Base-by-base conservation (phyloP, 2,113 vertebrate genomes). In the Butorides virescens region DNA sequence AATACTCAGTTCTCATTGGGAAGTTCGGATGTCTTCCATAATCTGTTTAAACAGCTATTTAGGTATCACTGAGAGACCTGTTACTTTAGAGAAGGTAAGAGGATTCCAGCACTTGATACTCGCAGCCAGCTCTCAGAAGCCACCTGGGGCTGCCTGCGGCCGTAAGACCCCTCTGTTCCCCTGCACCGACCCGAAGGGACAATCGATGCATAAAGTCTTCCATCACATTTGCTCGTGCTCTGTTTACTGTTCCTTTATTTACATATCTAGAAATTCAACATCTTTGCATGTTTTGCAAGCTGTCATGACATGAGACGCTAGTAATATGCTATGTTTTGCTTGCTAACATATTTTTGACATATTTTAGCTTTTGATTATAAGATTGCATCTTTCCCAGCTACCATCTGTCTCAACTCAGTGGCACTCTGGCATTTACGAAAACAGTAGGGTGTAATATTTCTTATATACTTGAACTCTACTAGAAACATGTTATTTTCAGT, bases 271-370 rank as follows among this genome's bases (percentile, higher is more conserved):
- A 97, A 94, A 97, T 80, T 92, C 97, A 96, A 93, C 96, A 97
- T 96, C 94, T 94, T 95, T 96, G 95, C 95, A 76, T 98, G 98
- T 98, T 98, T 98, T 98, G 98, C 98, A 98, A 98, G 97, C 98
- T 98, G 98, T 98, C 98, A 97, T 96, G 98, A 98, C 98, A 98
- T 93, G 93, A 96, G 96, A 98, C 52, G 56, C 97, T 96, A 91
- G 96, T 97, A 98, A 98, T 97, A 96, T 89, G 98, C 96, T 97
- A 53, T 98, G 95, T 98, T 98, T 98, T 98, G 97, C 98, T 98
- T 97, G 97, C 97, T 98, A 98, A 98, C 98, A 98, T 98, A 98
- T 98, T 98, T 98, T 94, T 98, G 98, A 98, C 98, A 98, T 98
- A 98, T 98, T 98, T 98, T 98, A 98, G 98, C 97, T 98, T 98